A percentile compares a stretch with the other conserved stretches of the same genome.
phyloP scores from a whole-genome alignment of 2,888 invertebrate species.

The Diarsia dahlii region DNA sequence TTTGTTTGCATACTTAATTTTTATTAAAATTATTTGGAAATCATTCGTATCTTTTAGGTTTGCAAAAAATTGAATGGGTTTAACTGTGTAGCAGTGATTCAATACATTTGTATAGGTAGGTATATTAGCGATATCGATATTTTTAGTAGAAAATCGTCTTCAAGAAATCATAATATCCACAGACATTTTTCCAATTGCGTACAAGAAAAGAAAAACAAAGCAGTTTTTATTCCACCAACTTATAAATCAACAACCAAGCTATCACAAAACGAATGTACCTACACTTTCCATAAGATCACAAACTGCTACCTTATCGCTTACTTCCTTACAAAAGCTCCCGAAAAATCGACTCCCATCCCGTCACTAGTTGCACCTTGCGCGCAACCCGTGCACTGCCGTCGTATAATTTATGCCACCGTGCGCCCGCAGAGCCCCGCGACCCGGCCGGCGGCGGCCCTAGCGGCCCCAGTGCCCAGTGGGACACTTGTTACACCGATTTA shows the following conservation, averaged over 20 bases:
- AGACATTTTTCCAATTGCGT: neutral
- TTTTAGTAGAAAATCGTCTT: neutral
- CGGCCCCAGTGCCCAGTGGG: constrained; percentile 71
- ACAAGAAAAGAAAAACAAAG: neutral
- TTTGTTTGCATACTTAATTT: constrained; percentile 7
- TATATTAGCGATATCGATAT: neutral
- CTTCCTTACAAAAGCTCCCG: constrained; percentile 12
- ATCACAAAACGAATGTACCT: neutral
- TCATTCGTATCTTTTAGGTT: neutral
- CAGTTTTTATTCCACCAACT: neutral
- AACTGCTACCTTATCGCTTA: neutral
- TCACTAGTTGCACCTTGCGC: constrained; percentile 57
- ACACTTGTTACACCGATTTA: constrained; percentile 81
- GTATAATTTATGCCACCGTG: constrained; percentile 78
- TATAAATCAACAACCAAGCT: neutral
- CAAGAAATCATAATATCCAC: neutral
- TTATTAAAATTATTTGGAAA: neutral
- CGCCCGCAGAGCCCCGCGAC: constrained; percentile 52
- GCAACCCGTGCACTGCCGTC: constrained; percentile 56
- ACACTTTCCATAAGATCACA: neutral
- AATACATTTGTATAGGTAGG: neutral
- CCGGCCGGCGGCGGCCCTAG: constrained; percentile 33
- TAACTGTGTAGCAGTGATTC: neutral
- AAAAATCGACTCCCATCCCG: constrained; percentile 46
- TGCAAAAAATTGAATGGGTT: neutral